Base-by-base conservation (phyloP, 2,888 invertebrate genomes). In the Alcis repandata region DNA sequence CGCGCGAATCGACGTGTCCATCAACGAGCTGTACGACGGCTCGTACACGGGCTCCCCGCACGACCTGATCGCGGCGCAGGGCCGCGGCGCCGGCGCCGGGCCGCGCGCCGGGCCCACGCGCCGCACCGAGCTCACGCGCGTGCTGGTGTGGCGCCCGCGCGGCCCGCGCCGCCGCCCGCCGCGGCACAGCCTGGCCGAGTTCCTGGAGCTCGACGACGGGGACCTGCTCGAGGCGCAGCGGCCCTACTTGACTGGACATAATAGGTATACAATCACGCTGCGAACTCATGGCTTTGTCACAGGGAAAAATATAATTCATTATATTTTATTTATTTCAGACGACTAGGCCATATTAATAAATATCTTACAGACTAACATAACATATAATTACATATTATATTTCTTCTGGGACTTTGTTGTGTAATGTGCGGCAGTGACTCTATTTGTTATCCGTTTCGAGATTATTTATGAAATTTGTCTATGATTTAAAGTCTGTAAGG, bases 21-120 rank as follows among this genome's bases (percentile, higher is more conserved):
- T 99, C 75, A 99, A 99, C 90, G 98, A 99, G 87, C 92, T 97
- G 67, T 99, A 98, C 89, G 99, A 99, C 90, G 98, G 98, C 0
- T 98, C 98, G 0, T 99, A 98, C 89, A 96, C 97, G 11, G 98
- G 98, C 4, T 98, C 98, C 45, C 98, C 98, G 0, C 97, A 97
- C 83, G 98, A 98, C 88, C 93, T 98, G 70, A 96, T 97, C 57
- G 96, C 96, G 95, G 96, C 72, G 95, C 97, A 73, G 95, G 97
- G 69, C 86, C 97, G 95, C 95, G 8, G 97, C 96, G 27, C 90
- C 96, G 74, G 95, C 95, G 57, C 96, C 86, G 71, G 88, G 95
- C 96, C 56, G 9, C 92, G 97, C 65, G 96, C 96, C 2, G 97
- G 97, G 0, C 97, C 97, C 32, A 95, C 96, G 0, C 94, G 97